These are phyloP conservation scores for Drosophila orosa DNA, from an alignment of 1,140 invertebrate species.

Conservation along the genomic window DNA sequence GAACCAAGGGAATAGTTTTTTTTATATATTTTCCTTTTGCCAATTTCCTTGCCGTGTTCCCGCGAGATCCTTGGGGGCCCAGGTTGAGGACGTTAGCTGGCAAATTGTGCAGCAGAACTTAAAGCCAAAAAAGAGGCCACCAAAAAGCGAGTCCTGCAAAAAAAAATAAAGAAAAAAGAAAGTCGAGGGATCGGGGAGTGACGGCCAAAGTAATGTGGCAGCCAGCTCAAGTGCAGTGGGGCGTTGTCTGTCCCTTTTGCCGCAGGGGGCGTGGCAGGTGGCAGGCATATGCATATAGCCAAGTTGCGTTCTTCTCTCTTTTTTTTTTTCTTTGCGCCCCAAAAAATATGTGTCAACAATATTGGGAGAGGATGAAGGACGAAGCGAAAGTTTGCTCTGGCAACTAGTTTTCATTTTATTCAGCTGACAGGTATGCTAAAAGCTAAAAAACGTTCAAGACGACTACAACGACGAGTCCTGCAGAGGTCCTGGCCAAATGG, in stretches of 20 bases:
- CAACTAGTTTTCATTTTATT: slow-evolving; percentile 82
- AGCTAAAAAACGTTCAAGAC: slow-evolving; percentile 67
- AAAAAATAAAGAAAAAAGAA: slow-evolving; percentile 2
- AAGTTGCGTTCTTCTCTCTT: not conserved
- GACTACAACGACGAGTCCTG: slow-evolving; percentile 8
- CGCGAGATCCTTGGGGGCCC: slow-evolving; percentile 5
- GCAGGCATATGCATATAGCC: slow-evolving; percentile 61
- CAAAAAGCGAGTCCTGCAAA: slow-evolving; percentile 33
- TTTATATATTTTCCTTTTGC: too few species aligned
- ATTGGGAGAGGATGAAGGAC: slow-evolving; percentile 49
- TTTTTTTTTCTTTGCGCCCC: slow-evolving; percentile 3
- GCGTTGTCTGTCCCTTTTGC: slow-evolving; percentile 37
- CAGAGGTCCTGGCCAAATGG: slow-evolving; percentile 6
- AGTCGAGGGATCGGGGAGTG: slow-evolving; percentile 45
- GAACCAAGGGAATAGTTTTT: not conserved
- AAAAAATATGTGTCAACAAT: slow-evolving; percentile 81
- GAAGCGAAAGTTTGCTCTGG: slow-evolving; percentile 73
- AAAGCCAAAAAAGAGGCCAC: slow-evolving; percentile 64
- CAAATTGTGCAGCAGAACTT: slow-evolving; percentile 73
- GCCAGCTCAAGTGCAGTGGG: slow-evolving; percentile 59
- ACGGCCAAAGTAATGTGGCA: slow-evolving; percentile 66
- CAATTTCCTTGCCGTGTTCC: not conserved
- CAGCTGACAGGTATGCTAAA: slow-evolving; percentile 80
- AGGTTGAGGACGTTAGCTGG: slow-evolving; percentile 31
- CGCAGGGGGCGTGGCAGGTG: slow-evolving; percentile 53